Evolutionary conservation across 1,140 invertebrate species (phyloP), one percentile per base, ranked within the genome.

Genomic region (Ceratina japonica): DNA sequence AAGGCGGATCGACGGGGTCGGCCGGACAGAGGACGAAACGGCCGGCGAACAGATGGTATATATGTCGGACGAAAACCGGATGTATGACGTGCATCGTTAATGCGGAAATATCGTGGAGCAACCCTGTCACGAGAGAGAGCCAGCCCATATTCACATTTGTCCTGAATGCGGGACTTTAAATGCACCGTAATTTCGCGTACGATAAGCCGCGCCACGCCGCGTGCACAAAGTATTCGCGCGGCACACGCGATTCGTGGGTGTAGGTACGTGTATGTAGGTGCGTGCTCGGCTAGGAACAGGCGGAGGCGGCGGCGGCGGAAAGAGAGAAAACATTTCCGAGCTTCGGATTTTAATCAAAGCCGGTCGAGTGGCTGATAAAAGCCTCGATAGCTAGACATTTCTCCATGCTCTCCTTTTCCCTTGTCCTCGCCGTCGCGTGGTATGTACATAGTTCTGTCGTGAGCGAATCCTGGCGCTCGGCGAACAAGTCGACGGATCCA

Each of bases 151-250:
- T 72, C 75, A 20, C 75, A 56, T 78, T 78, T 49, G 68, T 71
- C 59, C 58, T 72, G 68, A 78, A 78, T 78, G 68, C 75, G 68
- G 75, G 68, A 72, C 68, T 78, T 72, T 72, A 78, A 78, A 78
- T 63, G 75, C 75, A 63, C 59, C 75, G 59, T 78, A 78, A 78
- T 78, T 78, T 72, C 75, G 68, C 58, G 68, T 72, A 72, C 75
- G 75, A 78, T 78, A 78, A 78, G 75, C 75, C 49, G n/a, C 75
- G 22, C 59, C 37, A 65, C 64, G 31, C 54, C 31, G 10, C 4
- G 63, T 18, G 65, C 75, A n/a, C 66, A 70, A 77, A 71, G 75
- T 77, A 77, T 71, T 51, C 58, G 75, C 13, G 49, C 58, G 68
- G 63, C 24, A 54, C 75, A 77, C 66, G 75, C 56, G 44, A 77